phyloP scores from a whole-genome alignment of 1,140 invertebrate genomes.

The Cepaea nemoralis region DNA sequence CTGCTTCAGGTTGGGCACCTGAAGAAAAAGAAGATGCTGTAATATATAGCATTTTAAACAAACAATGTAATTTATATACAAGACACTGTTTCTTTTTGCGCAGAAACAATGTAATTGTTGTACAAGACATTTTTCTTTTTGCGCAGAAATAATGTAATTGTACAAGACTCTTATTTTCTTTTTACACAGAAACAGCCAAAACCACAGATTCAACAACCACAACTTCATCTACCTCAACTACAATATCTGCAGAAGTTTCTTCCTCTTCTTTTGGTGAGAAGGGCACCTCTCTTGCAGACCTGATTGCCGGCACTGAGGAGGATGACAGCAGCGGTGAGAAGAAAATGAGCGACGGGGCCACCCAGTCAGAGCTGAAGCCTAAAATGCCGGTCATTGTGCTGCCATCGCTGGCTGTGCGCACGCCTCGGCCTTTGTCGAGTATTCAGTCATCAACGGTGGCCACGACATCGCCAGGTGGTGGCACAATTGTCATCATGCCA shows the following conservation, averaged over 20 bases:
- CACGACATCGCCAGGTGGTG: constrained; percentile 32
- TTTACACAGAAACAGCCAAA: constrained; percentile 10
- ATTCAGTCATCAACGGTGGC: constrained; percentile 31
- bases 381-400: constrained; percentile 38
- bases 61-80: too few species aligned
- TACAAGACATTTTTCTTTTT: too few species aligned
- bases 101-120: too few species aligned
- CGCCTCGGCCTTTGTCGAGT: constrained; percentile 25
- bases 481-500: constrained; percentile 40
- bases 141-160: too few species aligned
- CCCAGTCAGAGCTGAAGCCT: constrained; percentile 5
- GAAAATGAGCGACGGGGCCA: constrained; percentile 31
- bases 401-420: constrained; percentile 35
- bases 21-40: too few species aligned
- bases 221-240: constrained; percentile 19
- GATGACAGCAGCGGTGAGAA: constrained; percentile 9
- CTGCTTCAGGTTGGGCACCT: too few species aligned
- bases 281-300: constrained; percentile 23
- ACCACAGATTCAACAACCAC: constrained; percentile 27
- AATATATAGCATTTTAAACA: too few species aligned
- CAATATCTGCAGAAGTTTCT: neutral
- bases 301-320: constrained; percentile 26
- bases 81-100: too few species aligned
- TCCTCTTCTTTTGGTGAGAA: constrained; percentile 24
- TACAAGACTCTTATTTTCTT: too few species aligned